Evolutionary conservation across 2,888 invertebrate species (phyloP), one percentile per base, ranked within the genome.

Genomic region (Pollenia labialis): DNA sequence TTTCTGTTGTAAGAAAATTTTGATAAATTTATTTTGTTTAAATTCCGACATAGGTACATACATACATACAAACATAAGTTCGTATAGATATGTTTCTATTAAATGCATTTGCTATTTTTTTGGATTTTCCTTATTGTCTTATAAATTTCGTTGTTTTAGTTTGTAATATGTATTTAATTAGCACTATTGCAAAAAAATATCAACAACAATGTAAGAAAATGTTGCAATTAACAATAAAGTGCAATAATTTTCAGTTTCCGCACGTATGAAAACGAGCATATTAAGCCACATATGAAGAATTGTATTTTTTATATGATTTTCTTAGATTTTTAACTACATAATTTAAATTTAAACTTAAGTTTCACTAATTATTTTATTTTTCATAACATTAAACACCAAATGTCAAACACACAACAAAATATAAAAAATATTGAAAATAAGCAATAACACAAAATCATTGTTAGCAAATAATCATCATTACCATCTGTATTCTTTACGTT

Each of bases 181-280:
- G 71, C 85, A 85, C 64, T 76, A 76, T 64, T 69, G 8, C 69
- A 71, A 68, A 75, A 75, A 8, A 9, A n/a, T 16, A 50, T 23
- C 23, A n/a, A n/a, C 52, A 72, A 46, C 74, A 64, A 71, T 18
- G 64, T 40, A 71, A 72, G 16, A 48, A 84, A 66, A 71, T 71
- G n/a, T 64, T 75, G 74, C 66, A 81, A 84, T 81, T 81, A 84
- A 77, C 87, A 77, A 60, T 71, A 75, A 64, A 72, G 44, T 75
- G 79, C 82, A 80, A 79, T 68, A 84, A 84, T 68, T 77, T 56
- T 12, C 44, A 50, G 50, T 69, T 82, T 83, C 68, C 85, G 83
- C 18, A 42, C 81, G 18, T 23, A 60, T 7, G n/a, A 40, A 32
- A 4, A 40, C 10, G 16, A 60, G 16, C 52, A 52, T 10, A 8